Base-by-base conservation (phyloP, 2,888 invertebrate genomes). In the Timema cristinae region DNA sequence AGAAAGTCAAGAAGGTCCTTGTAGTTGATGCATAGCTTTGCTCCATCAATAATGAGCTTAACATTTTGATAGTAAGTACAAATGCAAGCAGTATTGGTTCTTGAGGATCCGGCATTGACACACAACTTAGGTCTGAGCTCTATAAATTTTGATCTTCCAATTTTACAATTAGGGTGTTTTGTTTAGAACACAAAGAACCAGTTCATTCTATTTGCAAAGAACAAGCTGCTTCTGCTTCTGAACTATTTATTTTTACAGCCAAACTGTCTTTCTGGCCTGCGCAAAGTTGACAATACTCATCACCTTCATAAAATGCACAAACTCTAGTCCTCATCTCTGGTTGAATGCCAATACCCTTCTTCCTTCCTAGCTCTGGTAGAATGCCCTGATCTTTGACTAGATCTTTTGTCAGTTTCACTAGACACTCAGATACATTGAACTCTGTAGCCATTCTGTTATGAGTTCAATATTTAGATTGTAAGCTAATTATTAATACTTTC, bases 1-100 rank as follows among this genome's bases (percentile, higher is more conserved):
- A 56, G 6, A 13, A 56, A 15, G 6, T 6, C 11, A 56, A 56
- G 56, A 7, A 7, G 56, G 56, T 56, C 56, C 16, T 56, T 56
- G 6, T 56, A n/a, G n/a, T n/a, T n/a, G n/a, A n/a, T n/a, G n/a
- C 56, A 15, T 7, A 56, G 10, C 10, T 56, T 56, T 56, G 6
- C 56, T 7, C 56, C 56, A 7, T 56, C 56, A 56, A 56, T 16
- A n/a, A 56, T 56, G 6, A 56, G 56, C 7, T 56, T 56, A 56
- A 56, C 56, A 56, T 56, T 56, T 56, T n/a, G 56, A 56, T 56
- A 16, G 16, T 56, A 56, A 16, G 56, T 56, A 56, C 56, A 56
- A 56, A 56, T n/a, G n/a, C n/a, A n/a, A n/a, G n/a, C n/a, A n/a
- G n/a, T n/a, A n/a, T n/a, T n/a, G n/a, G n/a, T n/a, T n/a, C n/a